Conservation (phyloP, 2,797 vertebrate genomes). For the Liasis olivaceus region DNA sequence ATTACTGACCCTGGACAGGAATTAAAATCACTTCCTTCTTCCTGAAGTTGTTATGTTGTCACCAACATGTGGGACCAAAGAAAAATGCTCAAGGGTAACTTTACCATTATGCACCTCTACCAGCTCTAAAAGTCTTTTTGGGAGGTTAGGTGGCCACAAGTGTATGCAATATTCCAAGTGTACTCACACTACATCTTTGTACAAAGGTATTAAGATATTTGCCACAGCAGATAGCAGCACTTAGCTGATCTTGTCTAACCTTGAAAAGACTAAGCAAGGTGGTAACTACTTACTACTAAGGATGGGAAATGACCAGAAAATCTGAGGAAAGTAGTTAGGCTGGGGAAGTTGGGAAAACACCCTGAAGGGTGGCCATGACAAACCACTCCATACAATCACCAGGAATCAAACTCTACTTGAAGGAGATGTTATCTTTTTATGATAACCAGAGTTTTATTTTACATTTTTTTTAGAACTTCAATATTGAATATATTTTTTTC, state of each 20-base stretch:
- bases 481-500: not conserved
- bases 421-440: not conserved
- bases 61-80: not conserved
- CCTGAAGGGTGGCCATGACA: not conserved
- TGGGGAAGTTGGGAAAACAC: not conserved
- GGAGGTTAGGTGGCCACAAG: not conserved
- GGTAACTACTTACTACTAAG: not conserved
- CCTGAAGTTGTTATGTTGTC: not conserved
- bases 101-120: not conserved
- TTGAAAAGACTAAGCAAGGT: not conserved
- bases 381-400: not conserved
- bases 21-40: not conserved
- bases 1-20: not conserved
- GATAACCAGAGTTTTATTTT: not conserved
- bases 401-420: not conserved
- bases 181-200: not conserved
- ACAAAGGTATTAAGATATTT: not conserved
- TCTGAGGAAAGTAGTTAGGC: not conserved
- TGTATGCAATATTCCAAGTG: not conserved
- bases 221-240: not conserved
- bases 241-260: not conserved
- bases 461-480: not conserved
- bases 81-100: not conserved
- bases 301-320: not conserved
- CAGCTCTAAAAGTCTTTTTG: not conserved